These are phyloP conservation scores for Drosophila yakuba DNA, from an alignment of 1,140 invertebrate species.

Conservation along the genomic window DNA sequence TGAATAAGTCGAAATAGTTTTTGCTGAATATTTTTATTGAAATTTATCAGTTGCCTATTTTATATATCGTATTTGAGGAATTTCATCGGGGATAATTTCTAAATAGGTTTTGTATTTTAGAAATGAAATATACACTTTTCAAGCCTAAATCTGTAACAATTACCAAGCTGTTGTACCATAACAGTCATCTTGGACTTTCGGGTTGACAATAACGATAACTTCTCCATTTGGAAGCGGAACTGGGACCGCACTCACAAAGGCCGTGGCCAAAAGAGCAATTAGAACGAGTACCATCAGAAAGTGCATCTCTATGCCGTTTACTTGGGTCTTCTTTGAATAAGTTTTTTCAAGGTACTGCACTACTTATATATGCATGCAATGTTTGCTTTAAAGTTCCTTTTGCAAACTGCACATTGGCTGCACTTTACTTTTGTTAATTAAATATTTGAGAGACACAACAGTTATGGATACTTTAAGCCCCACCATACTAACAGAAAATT, in stretches of 20 bases:
- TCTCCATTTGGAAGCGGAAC: background rate
- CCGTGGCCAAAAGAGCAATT: background rate
- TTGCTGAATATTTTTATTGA: background rate
- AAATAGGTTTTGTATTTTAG: background rate
- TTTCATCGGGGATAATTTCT: background rate
- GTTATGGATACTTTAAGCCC: background rate
- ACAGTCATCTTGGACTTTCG: background rate
- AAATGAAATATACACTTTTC: background rate
- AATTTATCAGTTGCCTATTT: background rate
- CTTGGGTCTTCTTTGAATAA: background rate
- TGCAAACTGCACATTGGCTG: conserved; percentile 1
- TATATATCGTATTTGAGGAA: background rate
- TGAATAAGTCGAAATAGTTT: too few species aligned
- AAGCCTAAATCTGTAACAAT: too few species aligned
- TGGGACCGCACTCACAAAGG: background rate
- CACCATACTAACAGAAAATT: background rate
- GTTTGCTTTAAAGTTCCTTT: background rate
- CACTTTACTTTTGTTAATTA: background rate
- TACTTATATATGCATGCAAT: background rate
- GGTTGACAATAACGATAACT: background rate
- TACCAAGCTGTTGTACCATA: too few species aligned
- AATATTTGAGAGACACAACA: background rate
- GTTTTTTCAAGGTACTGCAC: background rate
- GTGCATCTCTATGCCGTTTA: background rate
- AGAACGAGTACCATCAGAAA: background rate